Percentiles rank a stretch among this genome's conserved stretches.
phyloP scores from a whole-genome alignment of 2,888 invertebrate species.

The Thera britannica region DNA sequence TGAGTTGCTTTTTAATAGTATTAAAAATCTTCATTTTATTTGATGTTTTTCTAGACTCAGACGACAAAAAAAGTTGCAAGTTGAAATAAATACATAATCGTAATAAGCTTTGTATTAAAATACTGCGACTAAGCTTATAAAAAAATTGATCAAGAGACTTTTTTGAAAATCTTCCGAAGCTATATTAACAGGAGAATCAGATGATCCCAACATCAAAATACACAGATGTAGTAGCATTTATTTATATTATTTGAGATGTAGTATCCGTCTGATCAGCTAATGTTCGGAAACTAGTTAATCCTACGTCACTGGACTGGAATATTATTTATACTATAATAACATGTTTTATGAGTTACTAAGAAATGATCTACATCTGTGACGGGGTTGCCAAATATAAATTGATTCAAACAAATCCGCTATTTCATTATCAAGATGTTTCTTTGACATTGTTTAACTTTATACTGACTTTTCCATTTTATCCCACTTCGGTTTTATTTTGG shows the following conservation, averaged over 20 bases:
- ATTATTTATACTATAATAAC: constrained; percentile 16
- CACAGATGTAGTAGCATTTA: constrained; percentile 5
- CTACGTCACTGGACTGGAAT: constrained; percentile 17
- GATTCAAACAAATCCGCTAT: background rate
- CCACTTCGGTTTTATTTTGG: background rate
- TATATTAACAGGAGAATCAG: background rate
- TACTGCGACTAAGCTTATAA: no score
- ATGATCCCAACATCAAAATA: constrained; percentile 18
- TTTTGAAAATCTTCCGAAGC: constrained; percentile 2
- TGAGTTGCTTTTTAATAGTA: no score
- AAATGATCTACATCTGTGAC: constrained; percentile 3
- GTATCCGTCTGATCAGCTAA: constrained; percentile 26
- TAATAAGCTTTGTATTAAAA: no score
- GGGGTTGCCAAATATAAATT: constrained; percentile 2
- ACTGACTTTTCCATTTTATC: background rate
- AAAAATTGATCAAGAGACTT: background rate
- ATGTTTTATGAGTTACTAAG: constrained; percentile 22
- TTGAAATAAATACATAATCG: no score
- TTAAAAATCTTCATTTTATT: background rate
- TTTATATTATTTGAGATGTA: constrained; percentile 24
- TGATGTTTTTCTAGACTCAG: background rate
- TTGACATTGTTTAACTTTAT: constrained; percentile 10
- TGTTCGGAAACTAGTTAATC: constrained; percentile 14
- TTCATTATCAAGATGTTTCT: constrained; percentile 13
- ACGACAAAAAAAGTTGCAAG: no score